Conservation (phyloP, 2,797 vertebrate species). For the Fringilla coelebs region DNA sequence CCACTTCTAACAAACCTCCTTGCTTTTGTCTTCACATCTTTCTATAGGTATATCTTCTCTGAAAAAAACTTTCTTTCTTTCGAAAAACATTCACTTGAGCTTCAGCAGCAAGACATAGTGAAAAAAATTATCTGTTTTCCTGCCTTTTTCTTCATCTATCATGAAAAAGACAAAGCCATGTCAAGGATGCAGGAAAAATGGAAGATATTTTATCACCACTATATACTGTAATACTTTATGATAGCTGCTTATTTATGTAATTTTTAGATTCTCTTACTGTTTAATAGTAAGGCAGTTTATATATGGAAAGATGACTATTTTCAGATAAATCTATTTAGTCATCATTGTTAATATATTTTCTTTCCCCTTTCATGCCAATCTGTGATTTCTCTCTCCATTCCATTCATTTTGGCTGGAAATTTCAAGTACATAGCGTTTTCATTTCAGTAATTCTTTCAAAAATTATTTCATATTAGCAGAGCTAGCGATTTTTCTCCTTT, state of each 20-base stretch:
- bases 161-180: not conserved
- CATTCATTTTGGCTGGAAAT: not conserved
- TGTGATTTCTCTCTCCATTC: not conserved
- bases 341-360: not conserved
- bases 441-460: not conserved
- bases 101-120: not conserved
- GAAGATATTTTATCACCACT: not conserved
- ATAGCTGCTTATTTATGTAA: not conserved
- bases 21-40: not conserved
- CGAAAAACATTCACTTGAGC: not conserved
- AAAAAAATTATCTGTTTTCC: not conserved
- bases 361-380: not conserved
- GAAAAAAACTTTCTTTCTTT: not conserved
- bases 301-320: not conserved
- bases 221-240: not conserved
- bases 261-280: not conserved
- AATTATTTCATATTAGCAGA: not conserved
- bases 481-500: not conserved
- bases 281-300: not conserved
- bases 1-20: not conserved
- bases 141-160: not conserved
- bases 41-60: not conserved
- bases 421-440: not conserved
- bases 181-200: not conserved
- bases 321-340: not conserved